Evolutionary conservation across 2,797 vertebrate species (phyloP).

Genomic region (Galaxias olidus): DNA sequence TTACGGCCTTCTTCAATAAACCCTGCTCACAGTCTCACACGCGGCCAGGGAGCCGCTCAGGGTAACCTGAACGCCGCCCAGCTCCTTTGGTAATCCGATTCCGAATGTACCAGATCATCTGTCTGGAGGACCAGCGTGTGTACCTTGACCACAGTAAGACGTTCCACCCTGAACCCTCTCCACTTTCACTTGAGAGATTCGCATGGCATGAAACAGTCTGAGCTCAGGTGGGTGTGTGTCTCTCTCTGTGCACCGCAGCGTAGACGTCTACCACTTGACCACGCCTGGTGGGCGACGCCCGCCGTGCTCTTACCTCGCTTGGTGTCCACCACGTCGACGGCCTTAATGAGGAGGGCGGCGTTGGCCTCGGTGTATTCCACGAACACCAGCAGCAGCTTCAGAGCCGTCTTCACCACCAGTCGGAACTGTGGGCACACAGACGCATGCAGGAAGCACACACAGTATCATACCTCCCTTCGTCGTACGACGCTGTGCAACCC

Average conservation of each 20-base stretch:
- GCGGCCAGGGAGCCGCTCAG: conserved; percentile 9
- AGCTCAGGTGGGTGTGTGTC: background rate
- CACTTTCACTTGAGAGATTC: background rate
- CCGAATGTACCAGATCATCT: conserved; percentile 15
- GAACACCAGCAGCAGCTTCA: conserved; percentile 95
- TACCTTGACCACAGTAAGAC: background rate
- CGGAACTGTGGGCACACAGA: conserved; percentile 81
- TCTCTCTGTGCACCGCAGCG: too few species aligned
- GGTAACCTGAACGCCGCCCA: conserved; percentile 44
- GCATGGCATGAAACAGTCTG: background rate
- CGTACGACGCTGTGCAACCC: background rate
- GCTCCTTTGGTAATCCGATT: conserved; percentile 37
- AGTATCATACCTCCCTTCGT: background rate
- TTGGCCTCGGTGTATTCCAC: conserved; percentile 96
- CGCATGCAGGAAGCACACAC: background rate
- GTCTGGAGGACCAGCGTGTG: conserved; percentile 2
- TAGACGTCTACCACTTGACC: background rate
- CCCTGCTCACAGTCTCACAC: conserved; percentile 14
- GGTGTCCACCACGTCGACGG: conserved; percentile 82
- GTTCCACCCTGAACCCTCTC: background rate
- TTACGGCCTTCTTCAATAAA: conserved; percentile 40
- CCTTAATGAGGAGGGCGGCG: conserved; percentile 84
- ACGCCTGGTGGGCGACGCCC: background rate
- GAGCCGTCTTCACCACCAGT: conserved; percentile 93
- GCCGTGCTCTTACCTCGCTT: conserved; percentile 79